Conservation (phyloP, 2,888 invertebrate genomes). For the Trachelus tabidus region DNA sequence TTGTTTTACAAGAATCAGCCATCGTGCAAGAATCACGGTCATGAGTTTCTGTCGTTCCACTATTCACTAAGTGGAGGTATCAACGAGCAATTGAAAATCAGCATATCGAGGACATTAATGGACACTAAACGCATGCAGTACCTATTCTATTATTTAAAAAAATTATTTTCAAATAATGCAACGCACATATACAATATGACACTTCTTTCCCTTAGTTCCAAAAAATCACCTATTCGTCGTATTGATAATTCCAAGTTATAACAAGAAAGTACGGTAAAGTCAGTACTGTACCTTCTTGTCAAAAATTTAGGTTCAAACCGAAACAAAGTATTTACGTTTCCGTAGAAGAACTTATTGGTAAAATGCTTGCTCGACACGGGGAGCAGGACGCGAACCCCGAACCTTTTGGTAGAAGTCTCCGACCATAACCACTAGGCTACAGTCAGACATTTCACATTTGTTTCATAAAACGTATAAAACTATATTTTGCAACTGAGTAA, state of each 20-base stretch:
- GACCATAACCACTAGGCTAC: neutral
- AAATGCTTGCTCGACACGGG: neutral
- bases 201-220: neutral
- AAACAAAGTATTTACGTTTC: neutral
- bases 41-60: neutral
- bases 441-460: rapidly evolving
- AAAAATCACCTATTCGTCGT: neutral
- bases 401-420: neutral
- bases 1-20: neutral
- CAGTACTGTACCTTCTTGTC: too few species aligned
- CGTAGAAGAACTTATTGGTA: neutral
- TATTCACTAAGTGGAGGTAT: neutral
- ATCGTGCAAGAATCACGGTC: neutral
- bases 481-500: neutral
- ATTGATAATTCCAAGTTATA: neutral
- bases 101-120: neutral
- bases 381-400: neutral
- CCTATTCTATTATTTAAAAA: neutral
- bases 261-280: neutral
- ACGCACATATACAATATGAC: neutral
- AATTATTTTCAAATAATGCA: neutral
- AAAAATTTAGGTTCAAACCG: neutral
- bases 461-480: neutral
- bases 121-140: neutral
- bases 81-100: neutral